Percentiles rank a stretch among this genome's conserved stretches.
phyloP scores from a whole-genome alignment of 2,888 invertebrate genomes.

The Cephus rjabovi region DNA sequence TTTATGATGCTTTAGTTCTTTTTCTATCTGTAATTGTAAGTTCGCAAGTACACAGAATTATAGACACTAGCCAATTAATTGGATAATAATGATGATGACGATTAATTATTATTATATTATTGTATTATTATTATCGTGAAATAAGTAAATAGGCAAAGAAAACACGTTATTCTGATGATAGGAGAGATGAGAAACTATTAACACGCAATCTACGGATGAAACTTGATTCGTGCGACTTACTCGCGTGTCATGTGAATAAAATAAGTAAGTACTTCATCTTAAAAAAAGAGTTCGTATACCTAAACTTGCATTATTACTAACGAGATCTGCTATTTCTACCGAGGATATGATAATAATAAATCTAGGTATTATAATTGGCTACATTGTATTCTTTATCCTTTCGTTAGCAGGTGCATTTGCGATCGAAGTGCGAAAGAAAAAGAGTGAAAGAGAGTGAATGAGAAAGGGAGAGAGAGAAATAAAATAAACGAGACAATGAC shows the following conservation, averaged over 20 bases:
- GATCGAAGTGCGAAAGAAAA: conserved; percentile 33
- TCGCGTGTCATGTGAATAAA: conserved; percentile 23
- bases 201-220: conserved; percentile 22
- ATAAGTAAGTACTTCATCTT: conserved; percentile 35
- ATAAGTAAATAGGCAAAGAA: conserved; percentile 33
- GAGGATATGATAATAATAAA: conserved; percentile 41
- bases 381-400: conserved; percentile 44
- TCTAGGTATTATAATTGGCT: conserved; percentile 53
- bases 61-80: conserved; percentile 48
- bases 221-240: conserved; percentile 25
- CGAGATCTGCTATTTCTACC: conserved; percentile 60
- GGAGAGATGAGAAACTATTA: conserved; percentile 23
- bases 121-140: conserved; percentile 44
- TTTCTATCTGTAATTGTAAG: conserved; percentile 46
- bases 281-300: conserved; percentile 28
- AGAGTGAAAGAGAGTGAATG: background rate
- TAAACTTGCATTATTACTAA: conserved; percentile 32
- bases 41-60: conserved; percentile 47
- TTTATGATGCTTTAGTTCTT: conserved; percentile 45
- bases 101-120: conserved; percentile 43
- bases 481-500: conserved; percentile 9
- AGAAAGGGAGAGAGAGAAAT: conserved; percentile 21
- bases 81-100: conserved; percentile 33
- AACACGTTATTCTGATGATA: conserved; percentile 37
- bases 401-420: conserved; percentile 42